These are phyloP conservation scores for Morone chrysops DNA, from an alignment of 2,113 vertebrate genomes.

Conservation along the genomic window DNA sequence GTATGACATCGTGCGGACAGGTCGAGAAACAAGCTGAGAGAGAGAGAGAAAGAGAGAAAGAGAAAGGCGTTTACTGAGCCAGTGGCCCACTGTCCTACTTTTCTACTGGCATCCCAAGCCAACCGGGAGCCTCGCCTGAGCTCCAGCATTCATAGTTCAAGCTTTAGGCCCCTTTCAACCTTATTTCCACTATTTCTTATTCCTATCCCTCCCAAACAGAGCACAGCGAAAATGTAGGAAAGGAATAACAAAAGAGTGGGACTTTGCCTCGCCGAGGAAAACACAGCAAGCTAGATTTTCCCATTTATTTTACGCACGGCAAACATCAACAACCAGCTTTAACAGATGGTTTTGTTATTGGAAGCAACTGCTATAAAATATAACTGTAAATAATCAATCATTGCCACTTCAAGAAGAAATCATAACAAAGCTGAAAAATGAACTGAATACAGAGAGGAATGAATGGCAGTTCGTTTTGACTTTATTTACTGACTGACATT, in stretches of 20 bases:
- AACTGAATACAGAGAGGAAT: neutral
- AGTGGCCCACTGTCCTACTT: constrained; percentile 79
- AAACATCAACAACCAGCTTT: constrained; percentile 47
- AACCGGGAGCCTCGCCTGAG: constrained; percentile 53
- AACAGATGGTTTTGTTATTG: constrained; percentile 43
- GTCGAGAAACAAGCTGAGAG: constrained; percentile 21
- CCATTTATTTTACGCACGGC: constrained; percentile 64
- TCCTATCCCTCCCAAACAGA: neutral
- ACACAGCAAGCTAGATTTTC: constrained; percentile 12
- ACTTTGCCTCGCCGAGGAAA: neutral
- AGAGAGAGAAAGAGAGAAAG: neutral
- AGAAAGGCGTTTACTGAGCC: constrained; percentile 48
- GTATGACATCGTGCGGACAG: neutral
- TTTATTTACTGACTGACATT: neutral
- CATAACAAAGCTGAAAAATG: neutral
- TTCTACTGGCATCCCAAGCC: constrained; percentile 61
- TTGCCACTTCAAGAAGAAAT: neutral
- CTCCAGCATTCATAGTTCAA: constrained; percentile 49
- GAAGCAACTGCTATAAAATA: constrained; percentile 1
- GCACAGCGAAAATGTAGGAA: neutral
- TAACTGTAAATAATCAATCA: neutral
- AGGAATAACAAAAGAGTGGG: neutral
- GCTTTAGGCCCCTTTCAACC: constrained; percentile 52
- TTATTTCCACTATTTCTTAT: constrained; percentile 18
- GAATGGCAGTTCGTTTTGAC: neutral